These are phyloP conservation scores for Cliona cf. orientalis DNA, from an alignment of 37 sponge, comb jelly and placozoan species.

Conservation along the genomic window DNA sequence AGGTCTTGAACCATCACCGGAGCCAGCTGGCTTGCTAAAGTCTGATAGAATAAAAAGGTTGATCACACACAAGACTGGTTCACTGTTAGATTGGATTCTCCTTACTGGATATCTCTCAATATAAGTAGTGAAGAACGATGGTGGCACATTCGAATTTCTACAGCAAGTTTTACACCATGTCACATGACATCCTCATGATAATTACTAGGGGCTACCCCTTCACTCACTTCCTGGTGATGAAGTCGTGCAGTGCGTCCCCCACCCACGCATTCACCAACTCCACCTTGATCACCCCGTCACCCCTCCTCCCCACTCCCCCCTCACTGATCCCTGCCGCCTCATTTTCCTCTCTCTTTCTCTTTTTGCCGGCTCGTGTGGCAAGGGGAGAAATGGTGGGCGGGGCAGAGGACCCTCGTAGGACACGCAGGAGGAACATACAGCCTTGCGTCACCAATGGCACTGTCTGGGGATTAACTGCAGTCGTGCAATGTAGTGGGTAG, in stretches of 20 bases:
- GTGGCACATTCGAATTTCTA: slow-evolving; percentile 55
- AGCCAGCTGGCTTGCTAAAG: slow-evolving; percentile 22
- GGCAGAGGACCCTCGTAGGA: slow-evolving; percentile 21
- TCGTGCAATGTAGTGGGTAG: background rate
- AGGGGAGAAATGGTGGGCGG: slow-evolving; percentile 49
- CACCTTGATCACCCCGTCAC: slow-evolving; percentile 30
- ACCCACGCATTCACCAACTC: slow-evolving; percentile 58
- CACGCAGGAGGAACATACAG: slow-evolving; percentile 42
- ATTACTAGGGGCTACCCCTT: background rate
- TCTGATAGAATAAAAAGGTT: background rate
- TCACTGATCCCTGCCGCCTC: background rate
- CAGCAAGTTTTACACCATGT: no score
- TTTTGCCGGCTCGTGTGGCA: slow-evolving; percentile 53
- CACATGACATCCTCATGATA: background rate
- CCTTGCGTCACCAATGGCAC: slow-evolving; percentile 33
- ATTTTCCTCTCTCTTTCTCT: slow-evolving; percentile 18
- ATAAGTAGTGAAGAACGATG: slow-evolving; percentile 34
- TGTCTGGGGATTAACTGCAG: slow-evolving; percentile 17
- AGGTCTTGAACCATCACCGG: slow-evolving; percentile 21
- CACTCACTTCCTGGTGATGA: slow-evolving; percentile 49
- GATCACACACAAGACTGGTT: background rate
- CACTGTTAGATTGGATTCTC: no score
- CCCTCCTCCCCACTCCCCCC: background rate
- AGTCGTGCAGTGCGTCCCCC: slow-evolving; percentile 29
- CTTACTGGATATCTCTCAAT: slow-evolving; percentile 58